Evolutionary conservation across 1,140 invertebrate genomes (phyloP).

Genomic region (Meloidogyne hapla): DNA sequence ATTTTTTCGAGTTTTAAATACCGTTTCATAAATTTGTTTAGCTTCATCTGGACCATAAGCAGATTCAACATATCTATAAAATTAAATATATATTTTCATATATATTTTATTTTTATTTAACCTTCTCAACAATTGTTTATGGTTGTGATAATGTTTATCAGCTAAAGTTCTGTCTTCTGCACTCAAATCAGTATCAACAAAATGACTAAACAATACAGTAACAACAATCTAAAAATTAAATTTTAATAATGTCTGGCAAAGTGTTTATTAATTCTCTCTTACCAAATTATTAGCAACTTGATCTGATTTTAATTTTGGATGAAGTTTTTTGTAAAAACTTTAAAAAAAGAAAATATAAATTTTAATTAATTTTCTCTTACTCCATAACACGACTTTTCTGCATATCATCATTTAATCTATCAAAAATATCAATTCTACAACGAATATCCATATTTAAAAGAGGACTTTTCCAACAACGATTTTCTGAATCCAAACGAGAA

Average conservation of each 20-base stretch:
- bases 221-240: slow-evolving; percentile 3
- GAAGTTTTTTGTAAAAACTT: slow-evolving; percentile 47
- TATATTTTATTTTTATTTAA: not conserved
- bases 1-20: not conserved
- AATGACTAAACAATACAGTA: slow-evolving; percentile 19
- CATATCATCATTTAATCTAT: slow-evolving; percentile 49
- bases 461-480: slow-evolving; percentile 45
- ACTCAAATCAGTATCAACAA: slow-evolving; percentile 21
- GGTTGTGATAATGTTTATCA: slow-evolving; percentile 33
- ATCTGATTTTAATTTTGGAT: slow-evolving; percentile 17
- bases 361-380: not conserved
- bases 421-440: slow-evolving; percentile 55
- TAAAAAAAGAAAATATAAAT: slow-evolving; percentile 15
- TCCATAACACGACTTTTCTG: slow-evolving; percentile 42
- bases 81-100: not conserved
- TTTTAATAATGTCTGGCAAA: slow-evolving; percentile 21
- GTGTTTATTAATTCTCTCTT: not conserved
- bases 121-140: slow-evolving; percentile 51
- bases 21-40: slow-evolving; percentile 22
- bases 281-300: slow-evolving; percentile 29
- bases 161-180: slow-evolving; percentile 41
- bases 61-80: slow-evolving; percentile 58
- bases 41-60: slow-evolving; percentile 42
- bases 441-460: slow-evolving; percentile 29
- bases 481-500: slow-evolving; percentile 41